Evolutionary conservation across 2,797 vertebrate species (phyloP), one percentile per base, ranked within the genome.

Genomic region (Hypotaenidia okinawae): DNA sequence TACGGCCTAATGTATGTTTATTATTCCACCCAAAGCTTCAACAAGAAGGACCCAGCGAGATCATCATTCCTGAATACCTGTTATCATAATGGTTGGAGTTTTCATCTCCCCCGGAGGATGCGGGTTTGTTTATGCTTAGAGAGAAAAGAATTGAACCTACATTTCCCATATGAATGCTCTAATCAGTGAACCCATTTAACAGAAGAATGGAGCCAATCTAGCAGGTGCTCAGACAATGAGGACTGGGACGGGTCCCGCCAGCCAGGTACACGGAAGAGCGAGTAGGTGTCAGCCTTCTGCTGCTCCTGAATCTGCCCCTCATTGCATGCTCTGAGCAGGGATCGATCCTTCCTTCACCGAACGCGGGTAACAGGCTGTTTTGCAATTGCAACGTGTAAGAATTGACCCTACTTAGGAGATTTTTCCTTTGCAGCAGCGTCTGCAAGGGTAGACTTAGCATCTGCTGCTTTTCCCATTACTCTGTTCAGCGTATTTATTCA

Each of bases 151-250:
- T 89, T 95, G 90, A 94, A 87, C 90, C 77, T 77, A 90, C 77
- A 82, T 88, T 95, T 95, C 90, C 78, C 81, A 80, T 84, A 95
- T 93, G 96, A 97, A 97, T 96, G 70, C 70, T 67, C 83, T 95
- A 94, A 95, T 94, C 92, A 94, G 94, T 15, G 94, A 90, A 54
- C 61, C 81, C 70, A 74, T 93, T 95, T 90, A 90, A 33, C 77
- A 92, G 86, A 95, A 95, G 95, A 96, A 95, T 95, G 92, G 86
- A 90, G 92, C 63, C 89, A 95, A 95, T 96, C 94, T 93, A 83
- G 78, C 77, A 83, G 70, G 70, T 76, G 92, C 63, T 93, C 55
- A 32, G 78, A 79, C 77, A 90, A 88, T 49, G 74, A 93, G 78
- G 49, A 21, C 80, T 18, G 67, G 78, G 63, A 86, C 82, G 41